Evolutionary conservation across 1,140 invertebrate genomes (phyloP).

Genomic region (Saccostrea cuccullata): DNA sequence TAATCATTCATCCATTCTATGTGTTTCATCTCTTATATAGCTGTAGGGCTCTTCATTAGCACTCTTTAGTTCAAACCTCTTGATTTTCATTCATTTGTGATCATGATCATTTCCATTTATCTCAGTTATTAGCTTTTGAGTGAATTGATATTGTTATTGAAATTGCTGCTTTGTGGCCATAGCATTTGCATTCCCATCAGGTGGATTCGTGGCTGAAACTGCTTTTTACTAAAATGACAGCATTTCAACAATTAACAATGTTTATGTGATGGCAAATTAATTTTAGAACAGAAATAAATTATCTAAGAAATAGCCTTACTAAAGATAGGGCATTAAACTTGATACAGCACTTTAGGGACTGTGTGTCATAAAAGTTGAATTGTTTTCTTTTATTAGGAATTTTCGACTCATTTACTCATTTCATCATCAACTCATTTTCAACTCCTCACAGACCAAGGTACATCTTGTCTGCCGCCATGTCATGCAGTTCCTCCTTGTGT

Average conservation of each 20-base stretch:
- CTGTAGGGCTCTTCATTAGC: neutral
- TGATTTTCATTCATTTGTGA: neutral
- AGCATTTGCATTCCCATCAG: neutral
- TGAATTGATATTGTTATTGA: neutral
- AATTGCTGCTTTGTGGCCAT: neutral
- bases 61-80: neutral
- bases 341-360: no score
- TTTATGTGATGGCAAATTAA: neutral
- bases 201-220: neutral
- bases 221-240: neutral
- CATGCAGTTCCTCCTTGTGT: no score
- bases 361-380: neutral
- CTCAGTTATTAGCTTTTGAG: neutral
- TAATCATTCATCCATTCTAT: neutral
- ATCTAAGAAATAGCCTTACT: no score
- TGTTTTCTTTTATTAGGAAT: conserved; percentile 4
- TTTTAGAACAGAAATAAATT: neutral
- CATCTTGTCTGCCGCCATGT: neutral
- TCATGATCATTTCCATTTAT: conserved; percentile 5
- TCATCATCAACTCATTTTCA: conserved; percentile 9
- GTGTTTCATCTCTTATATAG: neutral
- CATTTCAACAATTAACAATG: neutral
- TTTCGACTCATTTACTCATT: neutral
- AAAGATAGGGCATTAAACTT: no score
- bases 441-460: conserved; percentile 3